Evolutionary conservation across 2,888 invertebrate species (phyloP).

Genomic region (Agonopterix subpropinquella): DNA sequence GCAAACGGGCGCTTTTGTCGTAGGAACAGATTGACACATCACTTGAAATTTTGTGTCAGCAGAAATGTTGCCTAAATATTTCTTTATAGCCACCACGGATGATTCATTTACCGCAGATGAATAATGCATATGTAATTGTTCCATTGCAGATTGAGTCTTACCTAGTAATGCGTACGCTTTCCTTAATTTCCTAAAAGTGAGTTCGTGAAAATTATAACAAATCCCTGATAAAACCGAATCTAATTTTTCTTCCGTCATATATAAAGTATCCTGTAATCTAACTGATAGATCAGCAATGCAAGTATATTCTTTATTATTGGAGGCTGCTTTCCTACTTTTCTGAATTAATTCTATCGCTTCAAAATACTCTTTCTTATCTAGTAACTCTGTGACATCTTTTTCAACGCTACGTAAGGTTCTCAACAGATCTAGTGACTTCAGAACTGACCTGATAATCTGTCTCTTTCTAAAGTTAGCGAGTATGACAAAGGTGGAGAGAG

Average conservation of each 20-base stretch:
- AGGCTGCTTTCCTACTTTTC: conserved; percentile 91
- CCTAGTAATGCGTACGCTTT: conserved; percentile 92
- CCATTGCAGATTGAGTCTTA: conserved; percentile 94
- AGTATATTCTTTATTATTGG: conserved; percentile 89
- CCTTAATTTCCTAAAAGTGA: conserved; percentile 88
- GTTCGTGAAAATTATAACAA: conserved; percentile 83
- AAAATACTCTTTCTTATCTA: conserved; percentile 90
- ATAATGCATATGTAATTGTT: conserved; percentile 96
- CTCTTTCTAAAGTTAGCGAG: conserved; percentile 93
- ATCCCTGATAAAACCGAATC: conserved; percentile 90
- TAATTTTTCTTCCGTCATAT: conserved; percentile 92
- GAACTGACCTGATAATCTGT: conserved; percentile 86
- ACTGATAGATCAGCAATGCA: conserved; percentile 92
- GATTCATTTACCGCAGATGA: conserved; percentile 93
- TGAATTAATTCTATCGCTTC: conserved; percentile 92
- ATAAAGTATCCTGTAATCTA: conserved; percentile 92
- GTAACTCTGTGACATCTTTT: conserved; percentile 85
- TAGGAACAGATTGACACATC: conserved; percentile 79
- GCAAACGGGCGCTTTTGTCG: conserved; percentile 76
- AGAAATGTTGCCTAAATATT: conserved; percentile 39
- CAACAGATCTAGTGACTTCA: conserved; percentile 80
- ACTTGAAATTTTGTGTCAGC: conserved; percentile 82
- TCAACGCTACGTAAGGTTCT: conserved; percentile 84
- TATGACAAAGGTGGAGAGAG: conserved; percentile 90
- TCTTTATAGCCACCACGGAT: conserved; percentile 77